A percentile compares a stretch with the other conserved stretches of the same genome.
These are phyloP conservation scores for Scortum barcoo DNA, from an alignment of 2,113 vertebrate genomes.

Conservation along the genomic window DNA sequence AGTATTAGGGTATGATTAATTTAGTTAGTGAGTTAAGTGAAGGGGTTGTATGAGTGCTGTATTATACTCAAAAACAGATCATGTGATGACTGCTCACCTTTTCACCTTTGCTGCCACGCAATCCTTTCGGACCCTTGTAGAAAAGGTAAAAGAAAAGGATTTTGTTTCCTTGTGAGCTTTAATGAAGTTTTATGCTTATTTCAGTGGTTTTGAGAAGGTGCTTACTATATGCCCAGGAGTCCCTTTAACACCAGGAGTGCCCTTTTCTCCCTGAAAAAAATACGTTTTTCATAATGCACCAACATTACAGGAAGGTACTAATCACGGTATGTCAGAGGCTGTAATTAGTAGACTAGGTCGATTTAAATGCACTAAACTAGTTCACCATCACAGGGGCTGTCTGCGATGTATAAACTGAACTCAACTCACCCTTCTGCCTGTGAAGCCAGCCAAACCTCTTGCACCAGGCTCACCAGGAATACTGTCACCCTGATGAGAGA, in stretches of 20 bases:
- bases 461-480: slow-evolving; percentile 84
- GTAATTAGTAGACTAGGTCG: background rate
- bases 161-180: background rate
- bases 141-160: background rate
- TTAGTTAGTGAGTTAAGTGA: background rate
- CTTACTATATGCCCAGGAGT: slow-evolving; percentile 84
- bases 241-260: slow-evolving; percentile 83
- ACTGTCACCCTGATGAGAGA: slow-evolving; percentile 83
- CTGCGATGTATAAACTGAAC: background rate
- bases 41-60: background rate
- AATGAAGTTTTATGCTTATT: background rate
- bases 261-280: slow-evolving; percentile 86
- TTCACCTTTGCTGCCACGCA: slow-evolving; percentile 86
- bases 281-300: background rate
- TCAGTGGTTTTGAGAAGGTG: background rate
- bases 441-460: slow-evolving; percentile 84
- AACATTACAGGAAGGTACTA: background rate
- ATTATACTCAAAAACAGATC: background rate
- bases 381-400: background rate
- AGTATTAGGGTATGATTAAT: background rate
- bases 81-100: slow-evolving; percentile 78
- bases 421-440: slow-evolving; percentile 84
- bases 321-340: background rate
- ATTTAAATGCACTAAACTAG: too few relatives aligned
- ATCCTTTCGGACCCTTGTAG: slow-evolving; percentile 86